Percentiles rank a stretch among this genome's conserved stretches.
phyloP scores from a whole-genome alignment of 1,140 invertebrate genomes.

The Diorhabda carinulata region DNA sequence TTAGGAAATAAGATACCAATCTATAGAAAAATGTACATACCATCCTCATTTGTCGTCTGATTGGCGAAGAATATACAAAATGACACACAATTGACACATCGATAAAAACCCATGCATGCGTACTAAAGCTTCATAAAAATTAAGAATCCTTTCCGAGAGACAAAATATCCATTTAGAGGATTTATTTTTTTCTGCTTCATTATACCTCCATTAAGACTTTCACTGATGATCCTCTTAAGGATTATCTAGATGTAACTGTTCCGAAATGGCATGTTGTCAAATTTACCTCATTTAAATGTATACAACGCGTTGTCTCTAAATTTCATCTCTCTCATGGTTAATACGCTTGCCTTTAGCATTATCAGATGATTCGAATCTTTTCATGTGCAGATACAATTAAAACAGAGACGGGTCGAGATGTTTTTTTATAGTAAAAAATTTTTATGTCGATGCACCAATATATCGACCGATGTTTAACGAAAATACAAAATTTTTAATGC shows the following conservation, averaged over 20 bases:
- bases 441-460: no score
- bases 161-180: conserved; percentile 8
- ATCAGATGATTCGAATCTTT: conserved; percentile 13
- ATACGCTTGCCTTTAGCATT: conserved; percentile 14
- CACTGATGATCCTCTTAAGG: conserved; percentile 16
- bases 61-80: background rate
- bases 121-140: conserved; percentile 3
- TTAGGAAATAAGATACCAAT: no score
- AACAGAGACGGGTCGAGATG: background rate
- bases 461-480: no score
- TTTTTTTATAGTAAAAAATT: background rate
- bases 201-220: conserved; percentile 9
- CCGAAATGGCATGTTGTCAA: conserved; percentile 19
- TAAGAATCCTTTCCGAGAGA: conserved; percentile 5
- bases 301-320: conserved; percentile 12
- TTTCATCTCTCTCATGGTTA: conserved; percentile 15
- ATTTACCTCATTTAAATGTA: conserved; percentile 20
- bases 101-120: background rate
- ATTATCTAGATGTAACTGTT: conserved; percentile 22
- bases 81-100: background rate
- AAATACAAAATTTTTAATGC: no score
- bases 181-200: conserved; percentile 5
- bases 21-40: no score
- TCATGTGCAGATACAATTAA: background rate
- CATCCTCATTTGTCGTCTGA: background rate